Percentiles rank a stretch among this genome's conserved stretches.
These are phyloP conservation scores for Sphaeridia pumilis DNA, from an alignment of 2,888 invertebrate species.

Conservation along the genomic window DNA sequence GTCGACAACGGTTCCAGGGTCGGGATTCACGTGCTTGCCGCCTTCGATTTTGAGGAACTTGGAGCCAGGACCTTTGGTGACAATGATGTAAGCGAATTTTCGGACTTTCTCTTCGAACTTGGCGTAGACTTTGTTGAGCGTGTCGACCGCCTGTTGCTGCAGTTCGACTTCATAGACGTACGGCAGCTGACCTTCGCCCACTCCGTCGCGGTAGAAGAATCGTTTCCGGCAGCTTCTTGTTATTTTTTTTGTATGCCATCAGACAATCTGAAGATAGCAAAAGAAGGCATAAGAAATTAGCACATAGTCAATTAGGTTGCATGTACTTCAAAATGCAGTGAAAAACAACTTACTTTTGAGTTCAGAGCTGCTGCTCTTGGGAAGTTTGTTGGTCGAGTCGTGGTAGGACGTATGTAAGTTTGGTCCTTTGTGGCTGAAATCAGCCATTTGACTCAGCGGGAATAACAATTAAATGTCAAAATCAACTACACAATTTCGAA, in stretches of 20 bases:
- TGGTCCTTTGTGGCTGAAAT: not conserved
- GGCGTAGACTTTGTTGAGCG: not conserved
- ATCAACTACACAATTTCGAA: constrained; percentile 12
- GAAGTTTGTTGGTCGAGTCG: not conserved
- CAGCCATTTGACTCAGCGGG: not conserved
- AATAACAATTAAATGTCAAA: constrained; percentile 17
- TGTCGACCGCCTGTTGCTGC: constrained; percentile 33
- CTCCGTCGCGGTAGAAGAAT: constrained; percentile 89
- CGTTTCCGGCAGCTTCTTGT: constrained; percentile 49
- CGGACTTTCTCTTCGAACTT: not conserved
- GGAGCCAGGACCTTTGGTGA: constrained; percentile 70
- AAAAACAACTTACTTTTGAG: not conserved
- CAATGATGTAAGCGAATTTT: constrained; percentile 62
- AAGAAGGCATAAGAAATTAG: no score
- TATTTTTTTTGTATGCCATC: constrained; percentile 46
- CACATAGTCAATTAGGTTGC: no score
- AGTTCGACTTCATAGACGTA: constrained; percentile 69
- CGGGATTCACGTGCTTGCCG: constrained; percentile 45
- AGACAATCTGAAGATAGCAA: constrained; percentile 41
- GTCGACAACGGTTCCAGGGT: constrained; percentile 77
- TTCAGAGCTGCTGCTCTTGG: not conserved
- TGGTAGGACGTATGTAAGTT: not conserved
- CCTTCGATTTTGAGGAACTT: constrained; percentile 29
- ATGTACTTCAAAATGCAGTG: no score
- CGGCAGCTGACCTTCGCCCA: constrained; percentile 79